Percentiles rank a stretch among this genome's conserved stretches.
phyloP scores from a whole-genome alignment of 2,888 invertebrate species.

The Ypsolopha sequella region DNA sequence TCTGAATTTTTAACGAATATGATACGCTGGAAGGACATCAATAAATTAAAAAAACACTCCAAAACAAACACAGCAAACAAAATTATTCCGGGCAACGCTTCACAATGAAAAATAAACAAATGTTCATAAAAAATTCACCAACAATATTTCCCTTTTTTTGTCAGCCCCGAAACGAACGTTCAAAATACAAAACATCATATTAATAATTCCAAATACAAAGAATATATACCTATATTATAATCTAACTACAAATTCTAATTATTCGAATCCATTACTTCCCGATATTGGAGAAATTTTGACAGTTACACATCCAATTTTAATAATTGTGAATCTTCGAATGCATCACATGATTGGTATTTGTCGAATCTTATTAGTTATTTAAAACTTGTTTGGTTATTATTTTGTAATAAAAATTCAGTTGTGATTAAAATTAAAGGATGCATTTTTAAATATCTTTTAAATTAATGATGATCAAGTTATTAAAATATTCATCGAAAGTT shows the following conservation, averaged over 20 bases:
- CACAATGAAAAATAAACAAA: conserved; percentile 48
- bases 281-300: too few species aligned
- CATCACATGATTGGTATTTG: conserved; percentile 51
- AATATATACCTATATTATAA: conserved; percentile 29
- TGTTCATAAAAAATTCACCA: conserved; percentile 50
- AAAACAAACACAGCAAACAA: conserved; percentile 25
- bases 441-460: neutral
- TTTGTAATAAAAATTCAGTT: neutral
- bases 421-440: too few species aligned
- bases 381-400: conserved; percentile 34
- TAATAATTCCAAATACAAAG: neutral
- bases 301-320: conserved; percentile 10
- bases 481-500: neutral
- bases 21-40: too few species aligned
- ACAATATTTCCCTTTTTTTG: conserved; percentile 27
- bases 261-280: too few species aligned
- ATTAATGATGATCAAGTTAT: neutral
- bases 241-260: too few species aligned
- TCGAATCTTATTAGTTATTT: conserved; percentile 25
- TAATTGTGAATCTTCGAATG: conserved; percentile 33
- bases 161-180: neutral
- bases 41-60: neutral
- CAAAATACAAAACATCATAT: neutral
- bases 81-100: conserved; percentile 51
- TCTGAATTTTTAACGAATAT: too few species aligned